A percentile compares a stretch with the other conserved stretches of the same genome.
phyloP scores from a whole-genome alignment of 1,140 invertebrate genomes.

The Zophobas atratus region DNA sequence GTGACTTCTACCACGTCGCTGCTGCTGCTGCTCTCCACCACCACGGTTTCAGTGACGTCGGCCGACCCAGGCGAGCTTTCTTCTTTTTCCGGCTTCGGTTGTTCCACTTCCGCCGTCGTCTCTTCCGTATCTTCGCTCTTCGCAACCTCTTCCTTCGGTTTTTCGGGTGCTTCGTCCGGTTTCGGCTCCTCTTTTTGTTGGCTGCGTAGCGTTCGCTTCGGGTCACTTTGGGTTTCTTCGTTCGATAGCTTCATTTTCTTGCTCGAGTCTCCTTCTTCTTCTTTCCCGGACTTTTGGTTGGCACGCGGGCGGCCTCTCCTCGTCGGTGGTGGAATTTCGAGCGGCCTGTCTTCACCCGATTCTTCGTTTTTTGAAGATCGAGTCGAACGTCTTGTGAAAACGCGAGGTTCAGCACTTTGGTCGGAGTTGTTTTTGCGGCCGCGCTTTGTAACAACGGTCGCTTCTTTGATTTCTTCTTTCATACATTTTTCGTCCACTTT shows the following conservation, averaged over 20 bases:
- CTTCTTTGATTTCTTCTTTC: not conserved
- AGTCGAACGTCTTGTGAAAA: not conserved
- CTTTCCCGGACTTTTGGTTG: conserved; percentile 18
- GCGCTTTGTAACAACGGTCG: not conserved
- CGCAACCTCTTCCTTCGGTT: not conserved
- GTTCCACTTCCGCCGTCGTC: not conserved
- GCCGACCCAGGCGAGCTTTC: not conserved
- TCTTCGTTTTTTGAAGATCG: conserved; percentile 45
- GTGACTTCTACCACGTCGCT: conserved; percentile 11
- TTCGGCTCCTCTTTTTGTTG: too few relatives aligned
- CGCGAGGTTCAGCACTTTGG: conserved; percentile 8
- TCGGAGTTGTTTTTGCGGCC: conserved; percentile 32
- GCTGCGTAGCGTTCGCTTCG: too few relatives aligned
- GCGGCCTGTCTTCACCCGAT: conserved; percentile 31
- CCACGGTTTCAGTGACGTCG: not conserved
- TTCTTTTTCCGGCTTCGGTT: conserved; percentile 7
- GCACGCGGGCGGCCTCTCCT: conserved; percentile 31
- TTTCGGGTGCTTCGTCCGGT: too few relatives aligned
- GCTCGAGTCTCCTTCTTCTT: conserved; percentile 4
- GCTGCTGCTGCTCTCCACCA: conserved; percentile 47
- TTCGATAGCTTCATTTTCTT: conserved; percentile 25
- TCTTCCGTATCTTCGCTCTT: conserved; percentile 4
- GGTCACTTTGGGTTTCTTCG: conserved; percentile 10
- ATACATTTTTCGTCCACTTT: conserved; percentile 39
- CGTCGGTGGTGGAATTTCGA: conserved; percentile 45